A percentile compares a stretch with the other conserved stretches of the same genome.
phyloP scores from a whole-genome alignment of 2,113 vertebrate genomes.

The Cisticola juncidis region DNA sequence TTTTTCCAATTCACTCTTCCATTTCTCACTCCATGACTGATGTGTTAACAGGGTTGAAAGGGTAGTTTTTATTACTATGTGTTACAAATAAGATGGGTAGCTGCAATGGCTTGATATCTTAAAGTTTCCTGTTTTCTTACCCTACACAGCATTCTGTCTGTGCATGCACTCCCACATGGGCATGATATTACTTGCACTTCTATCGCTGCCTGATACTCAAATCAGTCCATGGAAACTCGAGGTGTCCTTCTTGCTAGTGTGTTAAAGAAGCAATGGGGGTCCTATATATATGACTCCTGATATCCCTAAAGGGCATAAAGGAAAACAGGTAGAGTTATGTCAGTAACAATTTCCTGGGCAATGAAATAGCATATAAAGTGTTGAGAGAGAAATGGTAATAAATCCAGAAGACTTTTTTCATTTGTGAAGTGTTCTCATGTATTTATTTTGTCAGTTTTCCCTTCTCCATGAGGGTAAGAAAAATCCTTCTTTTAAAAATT shows the following conservation, averaged over 20 bases:
- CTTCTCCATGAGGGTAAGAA: background rate
- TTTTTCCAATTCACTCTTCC: background rate
- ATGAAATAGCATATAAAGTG: background rate
- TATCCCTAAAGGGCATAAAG: background rate
- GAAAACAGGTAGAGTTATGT: conserved; percentile 20
- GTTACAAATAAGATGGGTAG: background rate
- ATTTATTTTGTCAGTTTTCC: background rate
- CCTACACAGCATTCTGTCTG: background rate
- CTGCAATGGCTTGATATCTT: background rate
- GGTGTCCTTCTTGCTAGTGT: background rate
- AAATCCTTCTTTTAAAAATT: background rate
- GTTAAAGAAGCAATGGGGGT: background rate
- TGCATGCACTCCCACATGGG: background rate
- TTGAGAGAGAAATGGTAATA: background rate
- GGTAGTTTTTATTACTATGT: background rate
- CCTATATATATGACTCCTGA: background rate
- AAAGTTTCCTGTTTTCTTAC: background rate
- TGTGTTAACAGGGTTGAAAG: background rate
- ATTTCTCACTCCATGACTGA: background rate
- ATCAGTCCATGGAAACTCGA: conserved; percentile 15
- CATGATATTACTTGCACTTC: conserved; percentile 4
- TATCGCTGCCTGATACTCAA: conserved; percentile 32
- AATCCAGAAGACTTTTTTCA: background rate
- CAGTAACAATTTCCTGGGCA: conserved; percentile 38
- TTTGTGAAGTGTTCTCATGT: background rate